A percentile compares a stretch with the other conserved stretches of the same genome.
phyloP scores from a whole-genome alignment of 2,888 invertebrate genomes.

The Listrodromus nycthemerus region DNA sequence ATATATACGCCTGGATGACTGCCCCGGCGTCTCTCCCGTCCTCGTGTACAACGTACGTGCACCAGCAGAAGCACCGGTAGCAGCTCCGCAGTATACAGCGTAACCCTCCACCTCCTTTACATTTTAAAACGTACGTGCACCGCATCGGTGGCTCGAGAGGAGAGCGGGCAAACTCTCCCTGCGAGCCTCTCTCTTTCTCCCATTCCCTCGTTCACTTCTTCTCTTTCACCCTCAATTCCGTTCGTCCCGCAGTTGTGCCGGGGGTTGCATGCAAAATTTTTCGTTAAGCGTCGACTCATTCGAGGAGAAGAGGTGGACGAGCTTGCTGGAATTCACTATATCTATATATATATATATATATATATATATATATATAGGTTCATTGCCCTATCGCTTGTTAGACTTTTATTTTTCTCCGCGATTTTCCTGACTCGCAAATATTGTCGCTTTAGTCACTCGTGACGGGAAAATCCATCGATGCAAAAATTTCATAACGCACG shows the following conservation, averaged over 20 bases:
- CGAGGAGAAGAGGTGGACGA: constrained; percentile 47
- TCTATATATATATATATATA: not conserved
- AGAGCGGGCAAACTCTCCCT: constrained; percentile 59
- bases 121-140: constrained; percentile 80
- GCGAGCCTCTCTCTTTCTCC: constrained; percentile 37
- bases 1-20: constrained; percentile 41
- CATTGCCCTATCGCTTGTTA: constrained; percentile 36
- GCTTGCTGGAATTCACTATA: constrained; percentile 17
- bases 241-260: constrained; percentile 37
- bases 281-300: constrained; percentile 71
- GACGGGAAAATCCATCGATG: not conserved
- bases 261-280: constrained; percentile 75
- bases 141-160: constrained; percentile 71
- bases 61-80: constrained; percentile 50
- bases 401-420: not conserved
- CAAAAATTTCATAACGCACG: not conserved
- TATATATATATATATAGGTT: constrained; percentile 13
- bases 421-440: constrained; percentile 19
- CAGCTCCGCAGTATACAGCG: constrained; percentile 28
- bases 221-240: constrained; percentile 61
- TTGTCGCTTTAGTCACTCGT: not conserved
- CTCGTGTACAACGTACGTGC: constrained; percentile 61
- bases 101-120: constrained; percentile 70
- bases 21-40: constrained; percentile 30
- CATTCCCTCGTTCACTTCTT: constrained; percentile 54